Evolutionary conservation across 2,797 vertebrate species (phyloP).

Genomic region (Sebastes trivittatus): DNA sequence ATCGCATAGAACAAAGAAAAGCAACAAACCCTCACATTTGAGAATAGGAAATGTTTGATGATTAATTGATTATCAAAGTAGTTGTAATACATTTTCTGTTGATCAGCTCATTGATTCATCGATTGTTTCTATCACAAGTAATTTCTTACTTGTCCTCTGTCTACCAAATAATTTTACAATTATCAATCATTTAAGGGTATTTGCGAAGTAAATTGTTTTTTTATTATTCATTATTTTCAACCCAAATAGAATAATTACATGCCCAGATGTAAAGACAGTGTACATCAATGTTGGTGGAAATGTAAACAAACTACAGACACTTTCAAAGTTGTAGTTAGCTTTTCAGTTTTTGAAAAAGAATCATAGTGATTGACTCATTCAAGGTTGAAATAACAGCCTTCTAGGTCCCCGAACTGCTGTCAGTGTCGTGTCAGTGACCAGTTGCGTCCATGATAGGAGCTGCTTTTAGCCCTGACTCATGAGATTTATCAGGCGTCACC

Average conservation of each 20-base stretch:
- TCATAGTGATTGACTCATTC: neutral
- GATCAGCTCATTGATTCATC: neutral
- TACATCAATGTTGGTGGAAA: neutral
- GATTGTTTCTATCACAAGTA: neutral
- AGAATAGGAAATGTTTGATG: neutral
- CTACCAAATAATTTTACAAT: neutral
- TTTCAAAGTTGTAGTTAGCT: neutral
- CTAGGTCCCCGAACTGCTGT: neutral
- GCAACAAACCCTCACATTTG: neutral
- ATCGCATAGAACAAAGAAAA: neutral
- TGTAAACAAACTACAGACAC: neutral
- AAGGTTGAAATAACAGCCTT: neutral
- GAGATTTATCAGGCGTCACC: conserved; percentile 30
- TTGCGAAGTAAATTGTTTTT: no score
- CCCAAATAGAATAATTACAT: neutral
- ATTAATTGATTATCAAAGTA: no score
- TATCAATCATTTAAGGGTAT: neutral
- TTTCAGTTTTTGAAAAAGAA: neutral
- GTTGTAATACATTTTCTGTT: no score
- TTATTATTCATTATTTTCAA: neutral
- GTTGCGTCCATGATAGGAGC: neutral
- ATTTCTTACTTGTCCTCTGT: neutral
- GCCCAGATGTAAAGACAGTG: neutral
- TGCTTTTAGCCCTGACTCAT: conserved; percentile 23
- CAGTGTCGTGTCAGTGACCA: neutral